Evolutionary conservation across 1,140 invertebrate species (phyloP), one percentile per base, ranked within the genome.

Genomic region (Pomacea maculata): DNA sequence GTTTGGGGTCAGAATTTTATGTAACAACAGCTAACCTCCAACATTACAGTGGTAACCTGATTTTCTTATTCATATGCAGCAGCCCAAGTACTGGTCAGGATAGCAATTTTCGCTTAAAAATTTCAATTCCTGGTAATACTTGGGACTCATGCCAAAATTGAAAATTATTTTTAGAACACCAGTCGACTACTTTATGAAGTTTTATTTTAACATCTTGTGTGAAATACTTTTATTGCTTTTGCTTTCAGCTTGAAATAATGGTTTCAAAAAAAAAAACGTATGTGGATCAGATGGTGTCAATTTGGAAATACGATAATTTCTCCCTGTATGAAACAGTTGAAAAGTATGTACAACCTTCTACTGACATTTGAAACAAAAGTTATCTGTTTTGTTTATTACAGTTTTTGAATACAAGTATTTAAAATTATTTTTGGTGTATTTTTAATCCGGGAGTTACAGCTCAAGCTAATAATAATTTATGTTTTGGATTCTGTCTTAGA

Each of bases 251-350:
- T 9, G 85, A 84, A 70, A 85, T 84, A n/a, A 84, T 84, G 68
- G 81, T 83, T 71, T 87, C 83, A 57, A 17, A 64, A 17, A 74
- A 74, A 57, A 74, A 68, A 65, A 75, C 61, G 19, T 54, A 74
- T 52, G 78, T 78, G 25, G 79, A 64, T 64, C 78, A 83, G 61
- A 68, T 87, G 64, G 85, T 54, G 17, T 73, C 84, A 17, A 76
- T 88, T 1, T 88, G 87, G 87, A 85, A 83, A 67, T 84, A 86
- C 80, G 65, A 77, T 54, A 83, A 85, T 54, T 84, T 89, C 75
- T 73, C 84, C 76, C 55, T 85, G 9, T 54, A 80, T 70, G 83
- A 85, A 45, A 80, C 78, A 34, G 71, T 85, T 72, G 84, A 86
- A 83, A 84, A 82, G 88, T 89, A 80, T 81, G 84, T 85, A 14